phyloP scores from a whole-genome alignment of 2,113 vertebrate species.

The Oryzias celebensis region DNA sequence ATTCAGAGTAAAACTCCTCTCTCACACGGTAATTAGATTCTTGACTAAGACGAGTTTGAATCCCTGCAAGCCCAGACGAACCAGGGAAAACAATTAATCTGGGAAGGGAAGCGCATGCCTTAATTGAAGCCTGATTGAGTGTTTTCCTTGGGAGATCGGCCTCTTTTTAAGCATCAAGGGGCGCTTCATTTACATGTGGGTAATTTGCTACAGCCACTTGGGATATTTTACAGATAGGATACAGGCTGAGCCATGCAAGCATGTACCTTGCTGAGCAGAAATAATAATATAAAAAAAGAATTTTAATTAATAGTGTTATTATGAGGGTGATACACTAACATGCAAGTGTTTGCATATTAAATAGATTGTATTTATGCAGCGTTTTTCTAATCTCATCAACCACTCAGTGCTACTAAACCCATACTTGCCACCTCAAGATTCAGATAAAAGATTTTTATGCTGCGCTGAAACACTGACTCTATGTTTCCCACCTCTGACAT shows the following conservation, averaged over 20 bases:
- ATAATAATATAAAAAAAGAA: neutral
- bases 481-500: conserved; percentile 17
- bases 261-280: conserved; percentile 1
- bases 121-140: conserved; percentile 67
- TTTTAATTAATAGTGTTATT: conserved; percentile 12
- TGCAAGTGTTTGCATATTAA: conserved; percentile 8
- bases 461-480: conserved; percentile 20
- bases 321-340: neutral
- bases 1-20: conserved; percentile 58
- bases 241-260: neutral
- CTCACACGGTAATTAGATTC: conserved; percentile 67
- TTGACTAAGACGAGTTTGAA: conserved; percentile 61
- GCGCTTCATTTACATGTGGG: conserved; percentile 40
- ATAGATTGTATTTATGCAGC: no score
- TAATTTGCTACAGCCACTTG: conserved; percentile 36
- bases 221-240: conserved; percentile 34
- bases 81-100: conserved; percentile 61
- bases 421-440: no score
- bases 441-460: neutral
- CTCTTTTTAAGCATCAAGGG: conserved; percentile 48
- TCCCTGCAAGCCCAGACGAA: conserved; percentile 45
- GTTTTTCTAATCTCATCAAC: no score
- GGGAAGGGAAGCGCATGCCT: conserved; percentile 40
- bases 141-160: conserved; percentile 46
- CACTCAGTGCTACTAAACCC: no score